Evolutionary conservation across 2,113 vertebrate species (phyloP), one percentile per base, ranked within the genome.

Genomic region (Microcebus griseorufus): DNA sequence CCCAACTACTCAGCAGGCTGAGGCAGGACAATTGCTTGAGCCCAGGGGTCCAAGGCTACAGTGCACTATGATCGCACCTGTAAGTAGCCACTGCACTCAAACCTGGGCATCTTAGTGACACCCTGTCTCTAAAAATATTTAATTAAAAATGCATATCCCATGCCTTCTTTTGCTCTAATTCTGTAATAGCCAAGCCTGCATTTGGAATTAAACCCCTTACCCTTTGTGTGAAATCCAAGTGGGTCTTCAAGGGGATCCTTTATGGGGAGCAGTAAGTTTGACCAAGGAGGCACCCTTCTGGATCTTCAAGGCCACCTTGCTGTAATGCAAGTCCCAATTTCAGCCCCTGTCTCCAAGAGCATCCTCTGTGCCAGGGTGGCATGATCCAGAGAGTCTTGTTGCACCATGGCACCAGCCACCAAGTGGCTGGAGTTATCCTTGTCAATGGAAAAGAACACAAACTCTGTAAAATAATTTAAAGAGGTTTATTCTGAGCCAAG

Each of bases 281-380:
- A 34, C 27, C 32, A 25, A 45, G 60, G 29, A 79, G 22, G 9
- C n/a, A n/a, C 22, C 42, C 34, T 22, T n/a, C 42, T 32, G 51
- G 51, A 13, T 60, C 48, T 73, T 20, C 9, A 58, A 58, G 62
- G 11, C 17, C 20, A 9, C 23, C 23, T 55, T 20, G 39, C 70
- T 83, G 7, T 20, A 45, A 34, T 51, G 39, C 23, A 79, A 64
- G 4, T 34, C 18, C 37, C 2, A 34, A 14, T 8, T 55, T 42
- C 42, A 48, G 22, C 17, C 29, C 6, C 3, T 9, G 6, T 42
- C 16, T 70, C 34, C 67, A 45, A 45, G 45, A 70, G 45, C 45
- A 34, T 0, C 7, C 11, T 3, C 29, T 9, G 17, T 9, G 11
- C 32, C 18, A 34, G 22, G 37, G 13, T 0, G 1, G 16, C 48